These are phyloP conservation scores for Plectropomus leopardus DNA, from an alignment of 2,113 vertebrate species.

Conservation along the genomic window DNA sequence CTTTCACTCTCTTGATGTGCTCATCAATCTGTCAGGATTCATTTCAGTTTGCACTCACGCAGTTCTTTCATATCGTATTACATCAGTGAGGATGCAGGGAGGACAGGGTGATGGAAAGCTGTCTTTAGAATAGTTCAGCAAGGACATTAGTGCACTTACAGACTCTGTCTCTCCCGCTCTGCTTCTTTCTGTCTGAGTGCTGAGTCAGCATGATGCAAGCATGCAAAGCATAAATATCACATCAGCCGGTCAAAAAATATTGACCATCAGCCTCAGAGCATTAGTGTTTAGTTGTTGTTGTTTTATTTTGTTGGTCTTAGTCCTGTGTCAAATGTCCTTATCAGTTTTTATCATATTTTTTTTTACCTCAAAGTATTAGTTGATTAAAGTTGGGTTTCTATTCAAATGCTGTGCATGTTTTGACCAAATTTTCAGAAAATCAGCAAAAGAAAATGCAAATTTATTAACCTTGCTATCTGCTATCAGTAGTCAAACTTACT, in stretches of 20 bases:
- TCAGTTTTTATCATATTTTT: no score
- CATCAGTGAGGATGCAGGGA: neutral
- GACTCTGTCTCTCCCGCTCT: neutral
- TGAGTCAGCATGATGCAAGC: slow-evolving; percentile 63
- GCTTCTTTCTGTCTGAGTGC: slow-evolving; percentile 7
- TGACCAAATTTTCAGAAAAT: no score
- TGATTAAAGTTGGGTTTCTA: no score
- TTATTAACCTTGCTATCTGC: no score
- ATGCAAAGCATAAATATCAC: slow-evolving; percentile 22
- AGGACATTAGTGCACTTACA: slow-evolving; percentile 11
- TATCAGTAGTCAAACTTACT: no score
- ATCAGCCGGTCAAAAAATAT: slow-evolving; percentile 5
- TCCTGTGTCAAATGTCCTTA: no score
- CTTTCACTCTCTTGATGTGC: slow-evolving; percentile 8
- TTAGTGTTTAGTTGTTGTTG: no score
- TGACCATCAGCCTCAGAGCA: neutral
- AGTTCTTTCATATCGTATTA: neutral
- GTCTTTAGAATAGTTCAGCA: neutral
- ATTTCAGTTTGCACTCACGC: neutral
- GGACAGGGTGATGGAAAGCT: slow-evolving; percentile 5
- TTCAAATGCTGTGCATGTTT: no score
- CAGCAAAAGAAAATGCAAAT: no score
- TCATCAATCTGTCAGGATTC: slow-evolving; percentile 4
- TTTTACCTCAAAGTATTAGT: no score
- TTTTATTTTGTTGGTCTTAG: no score